Percentiles rank a stretch among this genome's conserved stretches.
These are phyloP conservation scores for Reinhardtius hippoglossoides DNA, from an alignment of 2,113 vertebrate species.

Conservation along the genomic window DNA sequence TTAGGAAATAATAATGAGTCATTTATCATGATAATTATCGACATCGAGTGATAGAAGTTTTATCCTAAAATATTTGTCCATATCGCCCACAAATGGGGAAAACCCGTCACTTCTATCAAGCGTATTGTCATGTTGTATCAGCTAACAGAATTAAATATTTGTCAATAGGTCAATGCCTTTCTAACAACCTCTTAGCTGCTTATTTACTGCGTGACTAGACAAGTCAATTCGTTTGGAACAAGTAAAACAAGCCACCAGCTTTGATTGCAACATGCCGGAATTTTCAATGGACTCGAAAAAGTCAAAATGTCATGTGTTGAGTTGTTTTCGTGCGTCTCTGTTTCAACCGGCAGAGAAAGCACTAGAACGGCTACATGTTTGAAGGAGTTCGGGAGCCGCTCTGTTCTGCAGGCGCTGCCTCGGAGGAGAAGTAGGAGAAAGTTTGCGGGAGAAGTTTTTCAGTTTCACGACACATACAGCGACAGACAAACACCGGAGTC, in stretches of 20 bases:
- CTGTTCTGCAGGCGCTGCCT: background rate
- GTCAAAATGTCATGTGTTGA: background rate
- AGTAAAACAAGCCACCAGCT: background rate
- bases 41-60: no score
- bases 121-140: no score
- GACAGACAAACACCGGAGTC: background rate
- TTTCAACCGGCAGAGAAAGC: accelerated
- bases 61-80: no score
- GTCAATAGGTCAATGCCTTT: no score
- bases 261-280: accelerated
- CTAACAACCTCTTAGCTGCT: no score
- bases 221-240: background rate
- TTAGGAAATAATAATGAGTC: no score
- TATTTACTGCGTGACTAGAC: background rate
- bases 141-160: no score
- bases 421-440: slow-evolving; percentile 25
- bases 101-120: no score
- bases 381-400: background rate
- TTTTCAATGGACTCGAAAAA: no score
- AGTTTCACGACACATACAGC: background rate
- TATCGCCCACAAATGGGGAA: no score
- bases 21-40: no score
- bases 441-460: slow-evolving; percentile 42
- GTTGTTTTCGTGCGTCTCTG: background rate
- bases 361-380: background rate